Evolutionary conservation across 1,140 invertebrate genomes (phyloP), one percentile per base, ranked within the genome.

Genomic region (Solenopsis invicta): DNA sequence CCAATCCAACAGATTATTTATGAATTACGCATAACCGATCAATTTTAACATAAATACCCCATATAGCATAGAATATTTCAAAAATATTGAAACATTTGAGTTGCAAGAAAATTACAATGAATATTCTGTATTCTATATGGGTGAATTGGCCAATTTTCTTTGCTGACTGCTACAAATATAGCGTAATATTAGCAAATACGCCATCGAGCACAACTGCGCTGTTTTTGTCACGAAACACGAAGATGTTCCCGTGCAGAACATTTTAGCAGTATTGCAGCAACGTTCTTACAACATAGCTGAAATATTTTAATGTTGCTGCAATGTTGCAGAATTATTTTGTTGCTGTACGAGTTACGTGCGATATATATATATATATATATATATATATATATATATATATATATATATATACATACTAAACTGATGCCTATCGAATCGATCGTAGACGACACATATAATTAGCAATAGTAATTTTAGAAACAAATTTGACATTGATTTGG

Each of bases 381-480:
- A n/a, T n/a, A n/a, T n/a, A n/a, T n/a, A n/a, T n/a, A n/a, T n/a
- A n/a, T n/a, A n/a, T n/a, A n/a, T n/a, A n/a, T n/a, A n/a, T n/a
- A n/a, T n/a, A n/a, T n/a, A n/a, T n/a, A 67, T 21, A 13, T 21
- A 67, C 21, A 34, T 66, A 72, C 1, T 10, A 52, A 50, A 16
- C 24, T 16, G 16, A n/a, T n/a, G n/a, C 24, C 18, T 50, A 29
- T 45, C 16, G 16, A 72, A 50, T 45, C 69, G 69, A 72, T 72
- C 16, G 45, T 50, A 18, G 41, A 45, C 16, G 21, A 29, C 16
- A 52, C 21, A 52, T 72, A 72, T 72, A 50, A 72, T 50, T 72
- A 72, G 24, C 24, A 18, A 18, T 6, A 72, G 9, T 52, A 72
- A 69, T 69, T 69, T 69, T 50, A 69, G 66, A 50, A 13, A 50